phyloP scores from a whole-genome alignment of 1,140 invertebrate genomes.

The Medauroidea extradentata region DNA sequence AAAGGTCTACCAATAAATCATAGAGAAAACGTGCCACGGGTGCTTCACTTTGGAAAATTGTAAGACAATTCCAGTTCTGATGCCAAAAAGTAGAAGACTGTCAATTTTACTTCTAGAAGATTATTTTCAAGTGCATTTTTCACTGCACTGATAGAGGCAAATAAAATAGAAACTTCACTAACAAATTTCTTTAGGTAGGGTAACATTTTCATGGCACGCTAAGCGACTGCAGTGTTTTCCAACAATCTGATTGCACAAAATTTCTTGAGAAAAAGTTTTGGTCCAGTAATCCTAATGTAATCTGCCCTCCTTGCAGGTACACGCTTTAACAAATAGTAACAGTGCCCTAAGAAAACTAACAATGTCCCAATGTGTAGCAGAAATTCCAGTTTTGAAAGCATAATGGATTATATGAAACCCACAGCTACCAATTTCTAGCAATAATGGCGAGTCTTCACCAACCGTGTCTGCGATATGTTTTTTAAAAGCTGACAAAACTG shows the following conservation, averaged over 20 bases:
- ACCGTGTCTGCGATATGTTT: neutral
- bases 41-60: constrained; percentile 18
- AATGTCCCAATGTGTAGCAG: too few species aligned
- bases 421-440: constrained; percentile 22
- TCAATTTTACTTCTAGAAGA: constrained; percentile 24
- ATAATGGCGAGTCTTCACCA: neutral
- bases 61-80: constrained; percentile 21
- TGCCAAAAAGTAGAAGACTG: constrained; percentile 21
- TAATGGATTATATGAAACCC: constrained; percentile 18
- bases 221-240: constrained; percentile 11
- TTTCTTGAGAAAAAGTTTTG: constrained; percentile 6
- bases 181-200: constrained; percentile 9
- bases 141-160: too few species aligned
- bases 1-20: too few species aligned
- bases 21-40: too few species aligned
- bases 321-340: constrained; percentile 13
- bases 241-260: constrained; percentile 13
- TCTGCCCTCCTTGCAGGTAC: constrained; percentile 9
- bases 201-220: constrained; percentile 10
- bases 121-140: constrained; percentile 15
- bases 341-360: constrained; percentile 5
- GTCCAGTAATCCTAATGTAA: constrained; percentile 7
- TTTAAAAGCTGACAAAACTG: neutral
- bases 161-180: neutral
- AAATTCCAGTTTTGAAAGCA: constrained; percentile 20